Evolutionary conservation across 2,113 vertebrate species (phyloP).

Genomic region (Diadophis punctatus): DNA sequence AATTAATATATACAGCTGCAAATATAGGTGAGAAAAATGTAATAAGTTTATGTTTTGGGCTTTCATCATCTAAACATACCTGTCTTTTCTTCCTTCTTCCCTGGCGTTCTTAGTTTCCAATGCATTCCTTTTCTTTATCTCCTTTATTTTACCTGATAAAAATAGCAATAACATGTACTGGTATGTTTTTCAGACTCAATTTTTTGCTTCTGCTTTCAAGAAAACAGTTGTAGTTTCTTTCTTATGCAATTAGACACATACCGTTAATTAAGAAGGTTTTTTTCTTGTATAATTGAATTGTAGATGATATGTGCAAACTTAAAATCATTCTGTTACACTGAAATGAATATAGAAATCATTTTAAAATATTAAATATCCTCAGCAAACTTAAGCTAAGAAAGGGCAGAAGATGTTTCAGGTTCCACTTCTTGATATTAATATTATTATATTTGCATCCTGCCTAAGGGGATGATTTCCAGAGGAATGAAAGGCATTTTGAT

Average conservation of each 20-base stretch:
- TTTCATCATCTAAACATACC: not conserved
- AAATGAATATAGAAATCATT: not conserved
- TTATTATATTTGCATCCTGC: not conserved
- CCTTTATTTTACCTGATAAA: not conserved
- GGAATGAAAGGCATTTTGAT: not conserved
- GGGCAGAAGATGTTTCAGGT: not conserved
- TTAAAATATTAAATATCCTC: not conserved
- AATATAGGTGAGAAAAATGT: conserved; percentile 76
- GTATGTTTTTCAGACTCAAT: not conserved
- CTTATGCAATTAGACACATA: not conserved
- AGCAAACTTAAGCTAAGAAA: not conserved
- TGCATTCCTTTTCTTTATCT: not conserved
- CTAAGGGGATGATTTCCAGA: not conserved
- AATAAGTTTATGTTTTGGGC: not conserved
- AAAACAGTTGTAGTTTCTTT: not conserved
- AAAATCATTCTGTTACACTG: not conserved
- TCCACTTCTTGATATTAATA: not conserved
- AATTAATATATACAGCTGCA: conserved; percentile 85
- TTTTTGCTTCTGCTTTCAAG: not conserved
- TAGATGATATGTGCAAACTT: not conserved
- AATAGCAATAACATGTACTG: not conserved
- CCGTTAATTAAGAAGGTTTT: not conserved
- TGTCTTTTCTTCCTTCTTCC: not conserved
- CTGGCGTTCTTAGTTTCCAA: not conserved
- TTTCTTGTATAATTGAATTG: not conserved